phyloP scores from a whole-genome alignment of 1,140 invertebrate species.

The Chrysoperla carnea region DNA sequence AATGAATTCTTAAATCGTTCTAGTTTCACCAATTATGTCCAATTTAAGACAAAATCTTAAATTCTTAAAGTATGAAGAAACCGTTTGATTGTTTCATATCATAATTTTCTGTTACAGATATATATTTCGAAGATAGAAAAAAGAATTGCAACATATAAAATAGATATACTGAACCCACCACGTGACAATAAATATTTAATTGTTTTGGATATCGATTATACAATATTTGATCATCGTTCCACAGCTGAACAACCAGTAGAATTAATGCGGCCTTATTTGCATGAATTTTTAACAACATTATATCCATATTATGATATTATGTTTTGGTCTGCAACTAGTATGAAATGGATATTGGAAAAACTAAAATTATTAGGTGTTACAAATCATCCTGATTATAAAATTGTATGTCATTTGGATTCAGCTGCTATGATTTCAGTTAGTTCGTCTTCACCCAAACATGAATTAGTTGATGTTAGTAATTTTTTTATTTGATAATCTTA shows the following conservation, averaged over 20 bases:
- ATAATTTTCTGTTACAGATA: constrained; percentile 18
- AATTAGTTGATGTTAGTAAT: constrained; percentile 62
- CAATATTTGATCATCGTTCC: constrained; percentile 88
- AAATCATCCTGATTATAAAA: constrained; percentile 72
- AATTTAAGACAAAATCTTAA: no score
- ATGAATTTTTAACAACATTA: constrained; percentile 84
- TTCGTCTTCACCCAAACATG: constrained; percentile 56
- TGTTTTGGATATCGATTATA: constrained; percentile 95
- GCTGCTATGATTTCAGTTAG: constrained; percentile 91
- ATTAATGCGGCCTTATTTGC: constrained; percentile 87
- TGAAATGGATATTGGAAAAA: constrained; percentile 98
- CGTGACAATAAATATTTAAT: constrained; percentile 74
- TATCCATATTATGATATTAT: constrained; percentile 81
- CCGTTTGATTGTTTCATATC: no score
- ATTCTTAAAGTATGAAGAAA: no score
- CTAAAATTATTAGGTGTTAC: constrained; percentile 84
- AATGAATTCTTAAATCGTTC: no score
- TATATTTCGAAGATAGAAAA: constrained; percentile 66
- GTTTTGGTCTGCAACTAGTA: constrained; percentile 90
- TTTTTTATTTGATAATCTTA: constrained; percentile 1
- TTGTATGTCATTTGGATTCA: constrained; percentile 81
- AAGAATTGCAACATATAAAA: constrained; percentile 70
- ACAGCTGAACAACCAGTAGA: constrained; percentile 73
- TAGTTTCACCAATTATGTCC: no score
- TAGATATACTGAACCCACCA: constrained; percentile 65